Conservation (phyloP, 1,140 invertebrate species). For the Pentalonia nigronervosa region DNA sequence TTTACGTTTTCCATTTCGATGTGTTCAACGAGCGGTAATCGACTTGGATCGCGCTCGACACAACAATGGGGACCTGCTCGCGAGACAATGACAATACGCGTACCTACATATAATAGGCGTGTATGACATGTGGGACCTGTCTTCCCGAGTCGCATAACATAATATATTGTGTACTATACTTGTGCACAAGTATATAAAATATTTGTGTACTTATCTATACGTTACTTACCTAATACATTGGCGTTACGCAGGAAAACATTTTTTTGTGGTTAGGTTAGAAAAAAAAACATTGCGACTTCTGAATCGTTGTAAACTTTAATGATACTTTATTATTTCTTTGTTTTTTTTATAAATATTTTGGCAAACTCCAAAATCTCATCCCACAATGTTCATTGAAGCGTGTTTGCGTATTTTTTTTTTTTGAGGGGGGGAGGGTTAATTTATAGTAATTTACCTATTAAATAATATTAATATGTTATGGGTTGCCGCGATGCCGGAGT, state of each 20-base stretch:
- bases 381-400: background rate
- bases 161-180: background rate
- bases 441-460: background rate
- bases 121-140: background rate
- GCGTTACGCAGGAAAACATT: background rate
- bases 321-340: background rate
- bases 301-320: background rate
- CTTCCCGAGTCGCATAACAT: conserved; percentile 3
- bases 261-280: background rate
- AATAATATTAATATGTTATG: too few species aligned
- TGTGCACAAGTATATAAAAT: background rate
- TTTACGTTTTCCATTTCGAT: conserved; percentile 26
- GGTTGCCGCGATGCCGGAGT: background rate
- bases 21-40: conserved; percentile 11
- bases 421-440: background rate
- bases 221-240: background rate
- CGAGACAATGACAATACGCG: background rate
- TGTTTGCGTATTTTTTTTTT: too few species aligned
- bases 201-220: background rate
- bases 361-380: background rate
- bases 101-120: background rate
- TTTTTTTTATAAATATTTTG: background rate
- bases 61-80: background rate
- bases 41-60: conserved; percentile 2
- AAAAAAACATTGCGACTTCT: background rate